A percentile compares a stretch with the other conserved stretches of the same genome.
Conservation (phyloP, 1,140 invertebrate genomes). For the Caenorhabditis brenneri region DNA sequence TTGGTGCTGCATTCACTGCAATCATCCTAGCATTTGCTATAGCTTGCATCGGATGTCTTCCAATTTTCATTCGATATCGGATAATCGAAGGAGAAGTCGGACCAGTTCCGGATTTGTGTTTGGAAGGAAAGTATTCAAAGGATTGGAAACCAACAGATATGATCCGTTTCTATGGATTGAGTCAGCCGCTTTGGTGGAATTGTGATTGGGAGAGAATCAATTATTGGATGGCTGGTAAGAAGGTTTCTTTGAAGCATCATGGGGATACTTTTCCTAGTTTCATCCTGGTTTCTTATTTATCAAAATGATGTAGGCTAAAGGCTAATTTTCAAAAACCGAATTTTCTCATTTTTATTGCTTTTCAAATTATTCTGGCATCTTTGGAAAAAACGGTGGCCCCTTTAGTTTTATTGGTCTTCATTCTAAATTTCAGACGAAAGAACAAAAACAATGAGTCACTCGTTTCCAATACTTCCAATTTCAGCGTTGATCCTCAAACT, state of each 20-base stretch:
- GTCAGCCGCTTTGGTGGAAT: constrained; percentile 65
- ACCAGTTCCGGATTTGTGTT: constrained; percentile 40
- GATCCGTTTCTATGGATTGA: constrained; percentile 59
- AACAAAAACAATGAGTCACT: no score
- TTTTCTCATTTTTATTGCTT: no score
- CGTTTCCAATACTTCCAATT: no score
- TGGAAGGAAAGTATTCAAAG: constrained; percentile 53
- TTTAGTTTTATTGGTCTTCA: no score
- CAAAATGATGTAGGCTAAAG: no score
- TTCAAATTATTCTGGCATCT: no score
- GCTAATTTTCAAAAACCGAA: no score
- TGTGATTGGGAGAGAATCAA: constrained; percentile 66
- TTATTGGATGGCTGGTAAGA: constrained; percentile 67
- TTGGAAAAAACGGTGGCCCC: no score
- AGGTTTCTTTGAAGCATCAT: no score
- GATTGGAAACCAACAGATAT: constrained; percentile 52
- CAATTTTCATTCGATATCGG: constrained; percentile 68
- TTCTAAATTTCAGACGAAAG: no score
- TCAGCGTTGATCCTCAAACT: constrained; percentile 67
- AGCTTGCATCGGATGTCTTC: constrained; percentile 62
- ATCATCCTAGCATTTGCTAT: constrained; percentile 64
- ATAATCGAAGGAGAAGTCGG: constrained; percentile 46
- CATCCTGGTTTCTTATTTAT: no score
- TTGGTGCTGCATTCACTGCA: constrained; percentile 57
- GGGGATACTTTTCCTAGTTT: no score